Evolutionary conservation across 92 coral and sea anemone genomes (phyloP), one percentile per base, ranked within the genome.

Genomic region (Parazoanthus darwini): DNA sequence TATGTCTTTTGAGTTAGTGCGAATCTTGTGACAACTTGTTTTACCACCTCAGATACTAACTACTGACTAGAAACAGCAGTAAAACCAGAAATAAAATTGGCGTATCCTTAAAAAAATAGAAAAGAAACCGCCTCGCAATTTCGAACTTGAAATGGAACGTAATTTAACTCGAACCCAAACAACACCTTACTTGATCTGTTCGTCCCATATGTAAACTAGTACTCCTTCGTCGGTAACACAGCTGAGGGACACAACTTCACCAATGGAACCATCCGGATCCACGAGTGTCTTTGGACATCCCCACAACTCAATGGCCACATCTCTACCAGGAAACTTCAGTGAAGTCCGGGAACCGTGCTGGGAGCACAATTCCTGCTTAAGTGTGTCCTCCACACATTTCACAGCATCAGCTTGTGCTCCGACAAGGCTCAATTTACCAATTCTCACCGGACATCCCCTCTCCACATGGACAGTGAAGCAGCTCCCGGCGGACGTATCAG

Each of bases 161-260:
- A 13, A 14, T 26, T 20, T 23, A 63, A 20, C n/a, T 33, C 20
- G 14, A 74, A 36, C n/a, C 43, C 39, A 26, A 36, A 7, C 15
- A 44, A 6, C 44, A 36, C 7, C 86, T 82, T 22, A 82, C 86
- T 78, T 67, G 43, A 33, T 38, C 25, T 18, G 63, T 51, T 87
- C 93, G 46, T 94, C 93, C 96, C 96, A 94, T 3, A 92, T 90
- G 85, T 92, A 94, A 38, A 88, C 76, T 44, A 79, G 89, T n/a
- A 81, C 81, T 43, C 93, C 96, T 4, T 92, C 88, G 77, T 92
- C 93, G 22, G 93, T 94, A 38, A 94, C 74, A 56, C 94, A 88
- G 42, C 91, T 85, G 43, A 94, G 91, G 73, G 92, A 86, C 26
- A 85, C 66, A 22, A 80, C 92, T 16, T 92, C 90, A 23, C 50